Percentiles rank a stretch among this genome's conserved stretches.
These are phyloP conservation scores for Numida meleagris DNA, from an alignment of 2,113 vertebrate genomes.

Conservation along the genomic window DNA sequence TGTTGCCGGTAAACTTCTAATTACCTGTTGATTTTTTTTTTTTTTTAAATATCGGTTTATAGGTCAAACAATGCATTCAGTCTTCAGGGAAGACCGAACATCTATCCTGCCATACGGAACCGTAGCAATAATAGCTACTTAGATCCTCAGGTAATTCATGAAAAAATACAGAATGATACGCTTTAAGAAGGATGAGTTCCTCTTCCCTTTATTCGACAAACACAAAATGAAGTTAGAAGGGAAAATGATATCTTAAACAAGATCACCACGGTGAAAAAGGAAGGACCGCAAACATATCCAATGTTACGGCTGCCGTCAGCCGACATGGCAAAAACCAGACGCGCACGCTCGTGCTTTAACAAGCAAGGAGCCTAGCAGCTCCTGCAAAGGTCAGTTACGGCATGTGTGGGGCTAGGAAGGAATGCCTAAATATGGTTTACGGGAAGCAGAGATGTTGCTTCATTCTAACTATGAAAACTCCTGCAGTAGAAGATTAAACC, in stretches of 20 bases:
- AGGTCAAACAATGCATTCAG: background rate
- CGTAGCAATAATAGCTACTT: background rate
- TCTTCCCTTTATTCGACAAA: background rate
- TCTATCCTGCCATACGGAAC: background rate
- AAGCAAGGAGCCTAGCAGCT: background rate
- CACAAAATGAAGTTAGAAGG: background rate
- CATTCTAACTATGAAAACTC: background rate
- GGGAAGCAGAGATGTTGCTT: background rate
- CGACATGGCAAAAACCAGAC: background rate
- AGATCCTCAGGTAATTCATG: background rate
- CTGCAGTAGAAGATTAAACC: background rate
- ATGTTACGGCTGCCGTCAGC: background rate
- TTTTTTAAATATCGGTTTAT: background rate
- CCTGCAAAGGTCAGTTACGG: slow-evolving; percentile 22
- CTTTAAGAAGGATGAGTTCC: background rate
- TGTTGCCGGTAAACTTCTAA: background rate
- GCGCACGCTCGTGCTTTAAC: background rate
- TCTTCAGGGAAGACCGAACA: background rate
- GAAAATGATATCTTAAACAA: background rate
- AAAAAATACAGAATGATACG: background rate
- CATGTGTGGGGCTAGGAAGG: background rate
- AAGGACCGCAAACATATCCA: background rate
- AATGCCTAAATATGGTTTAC: background rate
- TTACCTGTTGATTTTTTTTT: background rate
- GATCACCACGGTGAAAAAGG: background rate